phyloP scores from a whole-genome alignment of 2,797 vertebrate species.

The Myotis vivesi region DNA sequence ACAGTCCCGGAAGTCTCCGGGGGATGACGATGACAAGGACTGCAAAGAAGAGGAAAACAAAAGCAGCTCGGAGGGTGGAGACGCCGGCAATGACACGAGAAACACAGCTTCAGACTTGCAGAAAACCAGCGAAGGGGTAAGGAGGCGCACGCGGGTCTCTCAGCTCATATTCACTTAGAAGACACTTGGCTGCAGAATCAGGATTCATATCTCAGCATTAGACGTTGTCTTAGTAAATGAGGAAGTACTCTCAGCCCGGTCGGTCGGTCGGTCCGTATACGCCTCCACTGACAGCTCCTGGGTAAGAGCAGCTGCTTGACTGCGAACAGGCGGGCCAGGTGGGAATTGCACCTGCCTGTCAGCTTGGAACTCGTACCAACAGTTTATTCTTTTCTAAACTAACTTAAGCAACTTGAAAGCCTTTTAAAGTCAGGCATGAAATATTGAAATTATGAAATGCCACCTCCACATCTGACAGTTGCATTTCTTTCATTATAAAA shows the following conservation, averaged over 20 bases:
- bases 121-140: slow-evolving; percentile 92
- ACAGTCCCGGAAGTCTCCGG: slow-evolving; percentile 94
- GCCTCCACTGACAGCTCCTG: background rate
- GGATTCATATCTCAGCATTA: no score
- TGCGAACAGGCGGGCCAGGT: background rate
- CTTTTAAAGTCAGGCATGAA: slow-evolving; percentile 13
- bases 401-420: background rate
- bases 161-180: background rate
- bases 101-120: slow-evolving; percentile 92
- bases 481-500: slow-evolving; percentile 26
- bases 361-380: background rate
- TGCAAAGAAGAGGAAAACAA: slow-evolving; percentile 95
- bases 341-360: background rate
- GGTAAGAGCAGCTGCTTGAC: background rate
- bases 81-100: slow-evolving; percentile 92
- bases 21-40: slow-evolving; percentile 93
- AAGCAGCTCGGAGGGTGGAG: slow-evolving; percentile 93
- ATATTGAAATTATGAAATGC: slow-evolving; percentile 29
- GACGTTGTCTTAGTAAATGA: background rate
- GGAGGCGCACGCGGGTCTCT: background rate
- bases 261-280: no score
- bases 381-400: background rate
- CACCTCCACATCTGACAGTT: background rate
- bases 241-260: background rate
- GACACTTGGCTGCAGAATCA: background rate